A percentile compares a stretch with the other conserved stretches of the same genome.
Conservation (phyloP, 2,797 vertebrate genomes). For the Platyrinchus mystaceus region DNA sequence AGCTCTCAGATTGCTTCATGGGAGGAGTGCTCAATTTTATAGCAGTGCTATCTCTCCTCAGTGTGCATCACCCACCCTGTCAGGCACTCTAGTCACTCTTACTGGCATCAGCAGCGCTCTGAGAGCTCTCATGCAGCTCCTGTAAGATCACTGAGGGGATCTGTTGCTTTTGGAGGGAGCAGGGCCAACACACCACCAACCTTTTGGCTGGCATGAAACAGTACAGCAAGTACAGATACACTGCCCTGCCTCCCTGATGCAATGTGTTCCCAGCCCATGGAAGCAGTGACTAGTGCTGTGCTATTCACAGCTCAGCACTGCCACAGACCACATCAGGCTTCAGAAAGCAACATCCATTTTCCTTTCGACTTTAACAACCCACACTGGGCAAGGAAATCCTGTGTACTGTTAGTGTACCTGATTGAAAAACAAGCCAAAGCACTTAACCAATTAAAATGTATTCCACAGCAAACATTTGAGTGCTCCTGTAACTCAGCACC, state of each 20-base stretch:
- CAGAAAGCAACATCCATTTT: background rate
- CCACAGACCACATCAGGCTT: background rate
- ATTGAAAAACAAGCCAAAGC: background rate
- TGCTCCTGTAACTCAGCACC: background rate
- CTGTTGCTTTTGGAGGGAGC: background rate
- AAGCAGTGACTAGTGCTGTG: background rate
- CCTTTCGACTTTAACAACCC: background rate
- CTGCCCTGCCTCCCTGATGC: background rate
- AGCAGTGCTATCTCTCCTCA: background rate
- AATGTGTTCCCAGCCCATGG: background rate
- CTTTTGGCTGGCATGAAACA: background rate
- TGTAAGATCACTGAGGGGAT: background rate
- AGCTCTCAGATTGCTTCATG: accelerated
- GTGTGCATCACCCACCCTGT: background rate
- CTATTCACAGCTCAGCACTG: background rate
- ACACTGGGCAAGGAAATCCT: background rate
- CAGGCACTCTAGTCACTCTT: background rate
- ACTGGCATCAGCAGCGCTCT: background rate
- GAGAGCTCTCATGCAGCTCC: background rate
- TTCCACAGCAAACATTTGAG: background rate
- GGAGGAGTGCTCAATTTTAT: background rate
- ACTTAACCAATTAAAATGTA: background rate
- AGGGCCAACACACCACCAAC: background rate
- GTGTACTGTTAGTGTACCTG: background rate
- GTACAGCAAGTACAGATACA: background rate